Evolutionary conservation across 92 coral and sea anemone species (phyloP).

Genomic region (Heliopora coerulea): DNA sequence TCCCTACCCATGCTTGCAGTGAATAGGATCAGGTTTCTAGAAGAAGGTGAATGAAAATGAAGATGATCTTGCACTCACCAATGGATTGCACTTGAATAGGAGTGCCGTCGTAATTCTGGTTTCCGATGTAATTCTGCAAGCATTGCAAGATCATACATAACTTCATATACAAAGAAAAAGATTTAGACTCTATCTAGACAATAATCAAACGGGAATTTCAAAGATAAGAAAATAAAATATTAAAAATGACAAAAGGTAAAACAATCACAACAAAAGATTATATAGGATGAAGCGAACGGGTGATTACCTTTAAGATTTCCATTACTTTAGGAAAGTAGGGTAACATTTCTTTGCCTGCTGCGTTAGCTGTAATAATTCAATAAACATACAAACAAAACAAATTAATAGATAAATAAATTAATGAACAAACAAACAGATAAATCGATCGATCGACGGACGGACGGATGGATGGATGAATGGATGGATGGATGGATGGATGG

Average conservation of each 20-base stretch:
- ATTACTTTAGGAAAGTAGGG: slow-evolving; percentile 87
- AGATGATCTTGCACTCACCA: slow-evolving; percentile 53
- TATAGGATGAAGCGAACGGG: no score
- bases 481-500: not conserved
- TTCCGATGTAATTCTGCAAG: slow-evolving; percentile 70
- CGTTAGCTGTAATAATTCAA: slow-evolving; percentile 63
- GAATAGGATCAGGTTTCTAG: not conserved
- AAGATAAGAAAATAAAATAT: no score
- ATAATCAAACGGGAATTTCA: no score
- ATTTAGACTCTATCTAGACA: no score
- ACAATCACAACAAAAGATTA: no score
- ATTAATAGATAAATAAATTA: not conserved
- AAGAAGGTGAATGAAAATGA: not conserved
- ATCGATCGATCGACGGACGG: not conserved
- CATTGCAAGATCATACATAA: no score
- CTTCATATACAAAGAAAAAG: no score
- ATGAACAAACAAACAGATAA: no score
- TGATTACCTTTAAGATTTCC: slow-evolving; percentile 84
- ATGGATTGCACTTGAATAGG: slow-evolving; percentile 85
- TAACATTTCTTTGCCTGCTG: slow-evolving; percentile 84
- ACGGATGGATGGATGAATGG: not conserved
- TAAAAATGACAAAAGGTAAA: no score
- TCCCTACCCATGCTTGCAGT: no score
- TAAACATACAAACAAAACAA: not conserved
- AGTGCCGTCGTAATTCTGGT: slow-evolving; percentile 63